Evolutionary conservation across 2,888 invertebrate genomes (phyloP), one percentile per base, ranked within the genome.

Genomic region (Hirudinaria manillensis): DNA sequence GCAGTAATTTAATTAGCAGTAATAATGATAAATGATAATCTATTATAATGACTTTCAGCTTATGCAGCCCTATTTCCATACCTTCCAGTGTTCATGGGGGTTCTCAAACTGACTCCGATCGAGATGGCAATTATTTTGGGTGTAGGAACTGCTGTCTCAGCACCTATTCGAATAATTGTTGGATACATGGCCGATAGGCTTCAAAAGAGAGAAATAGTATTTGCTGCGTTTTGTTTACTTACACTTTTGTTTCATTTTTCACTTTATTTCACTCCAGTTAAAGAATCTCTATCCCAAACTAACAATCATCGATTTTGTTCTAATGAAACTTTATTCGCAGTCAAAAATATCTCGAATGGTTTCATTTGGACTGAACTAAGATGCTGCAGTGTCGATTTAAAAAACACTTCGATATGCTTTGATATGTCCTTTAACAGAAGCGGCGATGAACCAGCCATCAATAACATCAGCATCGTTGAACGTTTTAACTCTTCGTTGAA

Each of bases 31-130:
- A 45, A 45, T 45, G 45, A 45, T 16, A 45, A 45, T 45, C 10
- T 45, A 45, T n/a, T n/a, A n/a, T n/a, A n/a, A n/a, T 45, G 45
- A 10, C 16, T 45, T 45, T 36, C 85, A 93, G 93, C 91, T 80
- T 87, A 93, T 81, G 92, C 93, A 79, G 91, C 91, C 81, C 88
- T 94, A 78, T 89, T 91, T 81, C 91, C 93, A 13, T 91, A 92
- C 85, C 89, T 94, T 78, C 90, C 92, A 27, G 87, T 91, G 76
- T 92, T 92, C 86, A 91, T 92, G 90, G 86, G 88, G 78, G 87
- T 88, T 77, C 87, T 90, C 78, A 93, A 93, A 0, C 85, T 94
- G 79, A 90, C 90, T 73, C 87, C 89, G 78, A 89, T 89, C 73
- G 92, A 94, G 84, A 89, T 90, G 51, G 89, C 91, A 29, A 88